Percentiles rank a stretch among this genome's conserved stretches.
Evolutionary conservation across 2,888 invertebrate species (phyloP).

Genomic region (Sesia apiformis): DNA sequence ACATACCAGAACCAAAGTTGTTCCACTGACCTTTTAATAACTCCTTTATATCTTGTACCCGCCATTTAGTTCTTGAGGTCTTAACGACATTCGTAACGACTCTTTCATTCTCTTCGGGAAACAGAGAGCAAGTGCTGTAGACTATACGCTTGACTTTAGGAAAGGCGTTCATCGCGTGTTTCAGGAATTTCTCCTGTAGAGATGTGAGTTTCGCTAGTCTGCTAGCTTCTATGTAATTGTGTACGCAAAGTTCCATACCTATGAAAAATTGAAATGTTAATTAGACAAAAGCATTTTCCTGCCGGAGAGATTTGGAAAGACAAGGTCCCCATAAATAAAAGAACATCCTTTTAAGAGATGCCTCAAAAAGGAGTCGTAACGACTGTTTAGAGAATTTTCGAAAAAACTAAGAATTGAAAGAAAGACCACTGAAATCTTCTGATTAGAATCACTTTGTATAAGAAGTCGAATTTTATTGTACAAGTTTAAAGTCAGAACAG

Average conservation of each 20-base stretch:
- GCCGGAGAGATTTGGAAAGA: too few species aligned
- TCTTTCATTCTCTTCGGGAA: conserved; percentile 93
- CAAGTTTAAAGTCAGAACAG: too few species aligned
- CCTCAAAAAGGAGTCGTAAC: too few species aligned
- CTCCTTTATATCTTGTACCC: conserved; percentile 76
- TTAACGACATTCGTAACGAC: conserved; percentile 84
- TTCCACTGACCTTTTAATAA: conserved; percentile 79
- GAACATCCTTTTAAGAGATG: too few species aligned
- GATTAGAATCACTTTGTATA: too few species aligned
- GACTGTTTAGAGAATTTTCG: too few species aligned
- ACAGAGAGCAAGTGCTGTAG: conserved; percentile 96
- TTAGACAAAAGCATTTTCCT: too few species aligned
- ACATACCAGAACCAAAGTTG: conserved; percentile 78
- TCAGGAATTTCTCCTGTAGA: conserved; percentile 87
- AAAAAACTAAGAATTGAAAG: too few species aligned
- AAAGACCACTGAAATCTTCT: too few species aligned
- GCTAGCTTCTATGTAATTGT: conserved; percentile 55
- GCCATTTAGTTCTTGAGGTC: conserved; percentile 71
- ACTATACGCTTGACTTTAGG: conserved; percentile 89
- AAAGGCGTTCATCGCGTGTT: conserved; percentile 88
- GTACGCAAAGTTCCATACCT: conserved; percentile 60
- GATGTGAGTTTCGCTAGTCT: conserved; percentile 81
- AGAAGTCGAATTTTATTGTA: too few species aligned
- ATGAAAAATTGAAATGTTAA: conserved; percentile 8
- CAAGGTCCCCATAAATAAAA: too few species aligned